Evolutionary conservation across 2,888 invertebrate species (phyloP), one percentile per base, ranked within the genome.

Genomic region (Spisula solida): DNA sequence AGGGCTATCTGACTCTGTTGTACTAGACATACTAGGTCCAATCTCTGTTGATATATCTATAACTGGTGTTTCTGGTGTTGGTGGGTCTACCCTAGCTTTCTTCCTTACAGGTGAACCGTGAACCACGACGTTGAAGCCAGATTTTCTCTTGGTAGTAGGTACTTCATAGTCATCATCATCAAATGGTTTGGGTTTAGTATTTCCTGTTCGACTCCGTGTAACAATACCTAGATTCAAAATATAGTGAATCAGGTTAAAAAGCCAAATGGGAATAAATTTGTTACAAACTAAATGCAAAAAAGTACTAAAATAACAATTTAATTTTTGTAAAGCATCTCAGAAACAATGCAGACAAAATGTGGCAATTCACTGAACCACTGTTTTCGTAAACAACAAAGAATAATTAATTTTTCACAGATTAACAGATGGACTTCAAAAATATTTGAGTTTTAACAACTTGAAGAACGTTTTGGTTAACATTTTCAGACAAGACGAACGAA

Each of bases 161-260:
- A 82, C 85, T 55, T 89, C 88, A 80, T 80, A 89, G 29, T 75
- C 85, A 5, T 87, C 84, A 6, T 89, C 89, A 88, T 87, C 87
- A 8, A 92, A 51, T n/a, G 85, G 78, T 75, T 92, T 92, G 14
- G 92, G 92, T 55, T 89, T 92, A 10, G 86, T 86, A 16, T 82
- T 85, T n/a, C 92, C 92, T 18, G 90, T 90, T 20, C 90, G 70
- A 55, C 90, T 89, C 75, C 92, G 88, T 5, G 92, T 92, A 25
- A 92, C 87, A 51, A 89, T 88, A 12, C 86, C 92, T 66, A 5
- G 60, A n/a, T n/a, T n/a, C n/a, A n/a, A n/a, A 2, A 82, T 0
- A 81, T 29, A 81, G 6, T 25, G 25, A n/a, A 66, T 25, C 4
- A 25, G 25, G 10, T 25, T n/a, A 25, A 10, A 56, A 66, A 2